Base-by-base conservation (phyloP, 2,888 invertebrate genomes). In the Sturmia bella region DNA sequence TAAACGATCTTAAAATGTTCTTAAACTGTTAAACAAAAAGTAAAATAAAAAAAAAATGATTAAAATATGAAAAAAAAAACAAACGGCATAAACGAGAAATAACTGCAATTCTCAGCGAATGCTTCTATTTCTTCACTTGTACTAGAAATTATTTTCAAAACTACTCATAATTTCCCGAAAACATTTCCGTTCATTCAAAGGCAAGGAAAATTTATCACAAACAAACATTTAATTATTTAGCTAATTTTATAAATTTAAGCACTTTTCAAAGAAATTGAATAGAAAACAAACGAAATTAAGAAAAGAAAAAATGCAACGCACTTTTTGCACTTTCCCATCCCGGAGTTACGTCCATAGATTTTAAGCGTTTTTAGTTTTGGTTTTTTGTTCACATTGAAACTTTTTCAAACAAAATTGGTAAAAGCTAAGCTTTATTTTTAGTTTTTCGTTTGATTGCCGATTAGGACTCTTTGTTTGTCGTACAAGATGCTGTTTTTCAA, bases 321-420 rank as follows among this genome's bases (percentile, higher is more conserved):
- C 89, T 89, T 78, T 82, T 89, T 89, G 90, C 90, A 90, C 90
- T 89, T 87, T 90, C 90, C 90, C 90, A 90, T 90, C 90, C 90
- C 90, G 88, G 86, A 89, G 90, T 90, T 90, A 90, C 90, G 90
- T 90, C 90, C 90, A 90, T 90, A 90, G 90, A 87, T 89, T 88
- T 89, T 90, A 90, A 86, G 82, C 78, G 66, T 78, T 77, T 57
- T 56, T 54, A 21, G 45, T 12, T 59, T 76, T 41, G 63, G 11
- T 0, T 43, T 76, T 50, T 77, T 15, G 43, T 27, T 2, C 5
- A 12, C 57, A 21, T 43, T 19, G 7, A 54, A 32, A 37, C 15
- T 45, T 54, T 63, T 50, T n/a, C n/a, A 45, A 41, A 56, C 39
- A 4, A 56, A 76, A 68, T 69, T 68, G 61, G 76, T 63, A 63